phyloP scores from a whole-genome alignment of 2,797 vertebrate genomes.

The Pangasius larnaudii region DNA sequence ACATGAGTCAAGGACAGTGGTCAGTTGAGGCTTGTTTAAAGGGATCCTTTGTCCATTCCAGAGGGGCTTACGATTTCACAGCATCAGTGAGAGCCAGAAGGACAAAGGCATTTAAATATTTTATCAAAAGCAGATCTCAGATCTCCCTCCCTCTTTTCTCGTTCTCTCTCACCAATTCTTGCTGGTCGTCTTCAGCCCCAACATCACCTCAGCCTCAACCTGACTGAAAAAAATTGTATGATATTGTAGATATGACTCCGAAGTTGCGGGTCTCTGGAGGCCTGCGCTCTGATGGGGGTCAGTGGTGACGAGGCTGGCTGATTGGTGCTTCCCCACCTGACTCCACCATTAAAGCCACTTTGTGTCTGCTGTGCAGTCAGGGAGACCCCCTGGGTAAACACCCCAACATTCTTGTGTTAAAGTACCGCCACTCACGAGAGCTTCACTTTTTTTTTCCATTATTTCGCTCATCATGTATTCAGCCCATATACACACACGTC shows the following conservation, averaged over 20 bases:
- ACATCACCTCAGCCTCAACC: constrained; percentile 3
- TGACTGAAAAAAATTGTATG: constrained; percentile 49
- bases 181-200: constrained; percentile 19
- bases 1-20: constrained; percentile 28
- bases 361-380: constrained; percentile 48
- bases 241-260: constrained; percentile 17
- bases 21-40: constrained; percentile 41
- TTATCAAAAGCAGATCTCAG: constrained; percentile 58
- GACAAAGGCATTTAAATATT: constrained; percentile 63
- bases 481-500: constrained; percentile 46
- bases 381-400: constrained; percentile 48
- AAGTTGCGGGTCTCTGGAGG: constrained; percentile 37
- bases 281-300: constrained; percentile 32
- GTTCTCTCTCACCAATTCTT: constrained; percentile 20
- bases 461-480: constrained; percentile 57
- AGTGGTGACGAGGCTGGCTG: constrained; percentile 30
- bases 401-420: constrained; percentile 52
- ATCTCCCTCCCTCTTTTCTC: constrained; percentile 31
- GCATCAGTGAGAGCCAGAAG: constrained; percentile 43
- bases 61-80: constrained; percentile 43
- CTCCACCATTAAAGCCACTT: constrained; percentile 57
- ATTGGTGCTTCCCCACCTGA: constrained; percentile 42
- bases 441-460: constrained; percentile 46
- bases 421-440: constrained; percentile 31
- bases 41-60: constrained; percentile 54